Evolutionary conservation across 2,113 vertebrate genomes (phyloP).

Genomic region (Chaetura pelagica): DNA sequence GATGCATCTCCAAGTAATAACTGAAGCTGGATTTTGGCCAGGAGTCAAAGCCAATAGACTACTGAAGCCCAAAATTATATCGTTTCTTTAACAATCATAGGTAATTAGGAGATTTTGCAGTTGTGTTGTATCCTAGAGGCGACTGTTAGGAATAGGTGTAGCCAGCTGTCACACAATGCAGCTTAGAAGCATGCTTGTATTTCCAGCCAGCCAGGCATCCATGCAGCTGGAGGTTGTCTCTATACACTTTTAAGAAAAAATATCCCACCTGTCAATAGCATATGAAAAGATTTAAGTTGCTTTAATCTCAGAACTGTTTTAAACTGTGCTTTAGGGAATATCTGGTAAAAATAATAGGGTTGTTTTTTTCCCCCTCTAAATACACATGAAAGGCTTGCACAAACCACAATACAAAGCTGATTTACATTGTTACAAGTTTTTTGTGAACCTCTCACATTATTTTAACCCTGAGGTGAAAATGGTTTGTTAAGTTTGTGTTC

Average conservation of each 20-base stretch:
- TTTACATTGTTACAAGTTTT: not conserved
- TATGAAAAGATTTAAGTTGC: not conserved
- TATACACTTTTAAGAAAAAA: not conserved
- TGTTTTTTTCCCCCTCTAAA: not conserved
- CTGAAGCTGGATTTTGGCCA: not conserved
- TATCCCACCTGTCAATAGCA: not conserved
- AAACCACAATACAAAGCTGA: not conserved
- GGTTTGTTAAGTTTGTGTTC: not conserved
- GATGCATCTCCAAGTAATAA: not conserved
- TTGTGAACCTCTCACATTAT: fast-evolving
- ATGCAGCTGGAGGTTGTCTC: not conserved
- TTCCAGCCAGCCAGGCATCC: not conserved
- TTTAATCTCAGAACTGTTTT: not conserved
- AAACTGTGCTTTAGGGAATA: not conserved
- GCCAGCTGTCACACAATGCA: not conserved
- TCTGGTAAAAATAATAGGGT: not conserved
- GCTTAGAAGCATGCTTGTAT: not conserved
- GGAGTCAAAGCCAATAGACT: not conserved
- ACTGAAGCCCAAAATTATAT: not conserved
- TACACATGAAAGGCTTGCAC: not conserved
- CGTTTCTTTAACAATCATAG: not conserved
- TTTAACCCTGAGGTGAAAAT: not conserved
- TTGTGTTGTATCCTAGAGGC: not conserved
- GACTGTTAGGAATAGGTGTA: not conserved
- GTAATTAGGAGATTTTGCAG: not conserved